These are phyloP conservation scores for Podarcis siculus DNA, from an alignment of 2,797 vertebrate species.

Conservation along the genomic window DNA sequence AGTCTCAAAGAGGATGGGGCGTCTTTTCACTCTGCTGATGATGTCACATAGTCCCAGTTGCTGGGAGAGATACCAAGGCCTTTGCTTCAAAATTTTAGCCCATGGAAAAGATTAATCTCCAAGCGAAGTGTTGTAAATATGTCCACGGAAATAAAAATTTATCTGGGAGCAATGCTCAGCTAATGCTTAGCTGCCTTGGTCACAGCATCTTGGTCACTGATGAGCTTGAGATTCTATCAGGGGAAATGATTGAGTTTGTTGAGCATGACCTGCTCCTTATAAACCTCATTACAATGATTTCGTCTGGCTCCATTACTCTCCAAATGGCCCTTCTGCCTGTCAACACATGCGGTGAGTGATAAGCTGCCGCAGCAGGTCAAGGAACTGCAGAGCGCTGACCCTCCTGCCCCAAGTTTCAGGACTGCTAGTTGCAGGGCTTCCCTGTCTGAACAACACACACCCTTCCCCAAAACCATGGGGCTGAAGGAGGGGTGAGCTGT, in stretches of 20 bases:
- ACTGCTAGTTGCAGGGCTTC: not conserved
- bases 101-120: not conserved
- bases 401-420: not conserved
- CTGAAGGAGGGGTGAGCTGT: not conserved
- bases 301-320: constrained; percentile 5
- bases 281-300: constrained; percentile 15
- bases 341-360: not conserved
- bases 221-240: constrained; percentile 8
- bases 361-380: not conserved
- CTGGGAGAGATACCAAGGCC: not conserved
- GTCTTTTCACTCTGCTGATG: not conserved
- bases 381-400: not conserved
- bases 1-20: not conserved
- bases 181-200: not conserved
- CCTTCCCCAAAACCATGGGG: not conserved
- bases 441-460: not conserved
- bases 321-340: not conserved
- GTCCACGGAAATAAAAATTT: not conserved
- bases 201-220: not conserved
- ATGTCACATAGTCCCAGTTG: not conserved
- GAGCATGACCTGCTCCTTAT: not conserved
- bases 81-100: not conserved
- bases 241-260: constrained; percentile 12
- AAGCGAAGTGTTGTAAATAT: not conserved
- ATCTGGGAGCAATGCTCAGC: not conserved